Evolutionary conservation across 2,888 invertebrate species (phyloP), one percentile per base, ranked within the genome.

Genomic region (Fragum sueziense): DNA sequence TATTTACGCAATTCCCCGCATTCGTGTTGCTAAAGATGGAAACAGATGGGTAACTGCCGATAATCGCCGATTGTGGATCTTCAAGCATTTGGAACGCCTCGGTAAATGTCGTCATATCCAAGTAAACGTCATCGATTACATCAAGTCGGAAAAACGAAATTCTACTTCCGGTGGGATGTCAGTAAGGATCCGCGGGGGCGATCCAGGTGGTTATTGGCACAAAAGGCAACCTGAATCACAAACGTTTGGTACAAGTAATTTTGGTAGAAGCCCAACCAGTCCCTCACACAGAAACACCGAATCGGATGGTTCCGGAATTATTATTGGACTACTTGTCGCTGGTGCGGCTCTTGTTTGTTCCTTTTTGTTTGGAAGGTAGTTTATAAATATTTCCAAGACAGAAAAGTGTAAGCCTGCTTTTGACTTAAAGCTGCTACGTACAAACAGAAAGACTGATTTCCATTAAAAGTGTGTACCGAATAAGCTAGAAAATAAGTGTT

Each of bases 41-140:
- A 57, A 41, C n/a, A 17, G 29, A 37, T 74, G 74, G 74, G 37
- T 68, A 11, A 57, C 74, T 17, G 27, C 27, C 9, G 68, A 57
- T 31, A 74, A 74, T 67, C 33, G 74, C 25, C 51, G 74, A 37
- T 29, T 68, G 11, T 74, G 68, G 68, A 68, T 68, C 14, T 74
- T 74, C 57, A 33, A 47, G 7, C 67, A 74, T 2, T 70, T 75
- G 27, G 70, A 75, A 27, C 61, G 62, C 17, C 62, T 75, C 4
- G 70, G 62, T 3, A 70, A 75, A 51, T 70, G 70, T 59, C 7
- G 17, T 20, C 47, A n/a, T 9, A 47, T 47, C 4, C 20, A 47
- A 47, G 47, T 47, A 9, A n/a, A 47, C n/a, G 47, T 47, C 17
- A 14, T 47, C 3, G 17, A 47, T 20, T 4, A 14, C 3, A 47